Conservation (phyloP, 2,113 vertebrate species). For the Vombatus ursinus region DNA sequence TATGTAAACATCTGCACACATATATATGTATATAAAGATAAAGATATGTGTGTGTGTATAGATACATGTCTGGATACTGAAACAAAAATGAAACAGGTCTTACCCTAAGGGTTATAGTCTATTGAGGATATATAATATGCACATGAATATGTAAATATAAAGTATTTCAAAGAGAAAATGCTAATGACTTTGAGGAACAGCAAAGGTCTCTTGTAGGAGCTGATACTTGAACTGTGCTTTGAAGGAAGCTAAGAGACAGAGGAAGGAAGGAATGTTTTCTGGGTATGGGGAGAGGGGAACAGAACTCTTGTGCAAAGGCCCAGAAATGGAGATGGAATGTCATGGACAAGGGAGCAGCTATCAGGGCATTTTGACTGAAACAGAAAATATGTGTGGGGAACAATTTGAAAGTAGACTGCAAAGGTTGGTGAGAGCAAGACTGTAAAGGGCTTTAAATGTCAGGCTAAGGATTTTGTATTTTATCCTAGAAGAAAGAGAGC, state of each 20-base stretch:
- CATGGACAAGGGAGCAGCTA: background rate
- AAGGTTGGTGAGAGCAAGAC: background rate
- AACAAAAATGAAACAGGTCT: background rate
- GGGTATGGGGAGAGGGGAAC: background rate
- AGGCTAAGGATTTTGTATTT: background rate
- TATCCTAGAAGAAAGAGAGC: background rate
- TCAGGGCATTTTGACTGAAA: background rate
- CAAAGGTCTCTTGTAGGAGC: background rate
- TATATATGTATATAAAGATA: too few relatives aligned
- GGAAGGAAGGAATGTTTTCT: background rate
- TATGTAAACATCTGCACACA: too few relatives aligned
- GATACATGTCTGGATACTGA: background rate
- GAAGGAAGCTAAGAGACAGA: background rate
- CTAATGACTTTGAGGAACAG: background rate
- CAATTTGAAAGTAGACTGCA: background rate
- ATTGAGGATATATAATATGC: background rate
- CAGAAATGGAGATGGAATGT: background rate
- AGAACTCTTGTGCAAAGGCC: background rate
- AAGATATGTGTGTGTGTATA: too few relatives aligned
- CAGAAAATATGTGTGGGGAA: background rate
- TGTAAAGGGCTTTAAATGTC: background rate
- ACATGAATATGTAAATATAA: background rate
- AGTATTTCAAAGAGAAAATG: background rate
- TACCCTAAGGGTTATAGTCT: background rate
- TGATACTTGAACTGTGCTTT: background rate